phyloP scores from a whole-genome alignment of 2,797 vertebrate genomes.

The Siniperca scherzeri region DNA sequence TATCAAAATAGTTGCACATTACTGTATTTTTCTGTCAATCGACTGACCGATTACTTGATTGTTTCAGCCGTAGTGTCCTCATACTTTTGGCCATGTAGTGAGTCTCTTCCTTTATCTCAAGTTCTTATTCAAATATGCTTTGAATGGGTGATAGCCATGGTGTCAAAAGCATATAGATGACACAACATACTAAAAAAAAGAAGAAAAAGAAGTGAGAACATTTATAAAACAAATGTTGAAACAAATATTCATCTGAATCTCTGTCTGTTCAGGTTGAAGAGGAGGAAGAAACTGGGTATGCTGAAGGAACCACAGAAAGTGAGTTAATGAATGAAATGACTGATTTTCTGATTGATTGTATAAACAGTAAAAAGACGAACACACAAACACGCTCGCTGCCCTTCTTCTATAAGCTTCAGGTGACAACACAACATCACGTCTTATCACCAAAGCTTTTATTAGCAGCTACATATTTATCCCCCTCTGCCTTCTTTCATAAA shows the following conservation, averaged over 20 bases:
- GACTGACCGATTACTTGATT: not conserved
- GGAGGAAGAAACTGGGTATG: conserved; percentile 82
- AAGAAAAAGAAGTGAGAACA: not conserved
- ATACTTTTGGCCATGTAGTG: not conserved
- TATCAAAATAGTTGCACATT: too few species aligned
- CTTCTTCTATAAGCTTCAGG: not conserved
- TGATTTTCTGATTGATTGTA: not conserved
- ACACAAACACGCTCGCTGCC: not conserved
- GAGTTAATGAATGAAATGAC: conserved; percentile 68
- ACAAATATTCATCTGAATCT: not conserved
- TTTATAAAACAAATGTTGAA: too few species aligned
- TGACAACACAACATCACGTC: not conserved
- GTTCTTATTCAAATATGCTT: not conserved
- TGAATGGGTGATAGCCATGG: not conserved
- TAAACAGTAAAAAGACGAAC: not conserved
- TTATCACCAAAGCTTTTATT: not conserved
- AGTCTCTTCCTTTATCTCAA: not conserved
- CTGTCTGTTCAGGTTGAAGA: conserved; percentile 85
- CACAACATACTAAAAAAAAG: not conserved
- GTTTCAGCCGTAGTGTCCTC: not conserved
- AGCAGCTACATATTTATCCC: not conserved
- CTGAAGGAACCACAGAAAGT: conserved; percentile 87
- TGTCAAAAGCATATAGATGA: not conserved
- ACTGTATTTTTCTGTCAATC: not conserved
- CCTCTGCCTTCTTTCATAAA: conserved; percentile 5